phyloP scores from a whole-genome alignment of 2,888 invertebrate genomes.

The Cheilosia impressa region DNA sequence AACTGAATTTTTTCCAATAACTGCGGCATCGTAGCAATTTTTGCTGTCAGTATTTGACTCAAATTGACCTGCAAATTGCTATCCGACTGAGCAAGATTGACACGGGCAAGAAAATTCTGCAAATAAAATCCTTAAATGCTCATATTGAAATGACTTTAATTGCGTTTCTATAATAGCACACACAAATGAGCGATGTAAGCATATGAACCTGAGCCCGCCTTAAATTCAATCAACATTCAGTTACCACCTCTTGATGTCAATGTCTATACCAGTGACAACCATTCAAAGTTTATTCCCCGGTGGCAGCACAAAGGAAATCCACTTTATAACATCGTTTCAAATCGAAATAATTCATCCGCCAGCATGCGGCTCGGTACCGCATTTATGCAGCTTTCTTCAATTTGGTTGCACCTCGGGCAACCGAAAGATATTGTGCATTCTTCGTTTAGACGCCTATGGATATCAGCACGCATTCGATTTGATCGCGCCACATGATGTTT shows the following conservation, averaged over 20 bases:
- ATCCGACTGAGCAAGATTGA: no score
- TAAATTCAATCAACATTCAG: constrained; percentile 56
- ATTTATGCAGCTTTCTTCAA: constrained; percentile 37
- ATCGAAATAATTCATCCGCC: constrained; percentile 31
- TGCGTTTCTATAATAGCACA: not conserved
- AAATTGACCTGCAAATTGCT: no score
- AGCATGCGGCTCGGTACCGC: constrained; percentile 19
- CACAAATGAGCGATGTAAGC: not conserved
- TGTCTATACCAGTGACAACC: constrained; percentile 47
- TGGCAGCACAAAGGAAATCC: constrained; percentile 53
- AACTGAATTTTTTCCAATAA: no score
- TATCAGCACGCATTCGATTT: constrained; percentile 43
- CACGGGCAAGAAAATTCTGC: no score
- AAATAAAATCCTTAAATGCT: not conserved
- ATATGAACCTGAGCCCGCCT: constrained; percentile 14
- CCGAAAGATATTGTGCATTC: constrained; percentile 30
- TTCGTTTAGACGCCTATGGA: constrained; percentile 38
- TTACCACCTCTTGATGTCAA: constrained; percentile 57
- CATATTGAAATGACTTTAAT: constrained; percentile 17
- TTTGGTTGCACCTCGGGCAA: constrained; percentile 59
- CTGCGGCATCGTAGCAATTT: no score
- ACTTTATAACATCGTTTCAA: constrained; percentile 44
- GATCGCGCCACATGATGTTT: constrained; percentile 45
- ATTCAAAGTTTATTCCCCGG: constrained; percentile 56
- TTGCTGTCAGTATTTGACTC: no score